Conservation (phyloP, 2,113 vertebrate species). For the Strix aluco region DNA sequence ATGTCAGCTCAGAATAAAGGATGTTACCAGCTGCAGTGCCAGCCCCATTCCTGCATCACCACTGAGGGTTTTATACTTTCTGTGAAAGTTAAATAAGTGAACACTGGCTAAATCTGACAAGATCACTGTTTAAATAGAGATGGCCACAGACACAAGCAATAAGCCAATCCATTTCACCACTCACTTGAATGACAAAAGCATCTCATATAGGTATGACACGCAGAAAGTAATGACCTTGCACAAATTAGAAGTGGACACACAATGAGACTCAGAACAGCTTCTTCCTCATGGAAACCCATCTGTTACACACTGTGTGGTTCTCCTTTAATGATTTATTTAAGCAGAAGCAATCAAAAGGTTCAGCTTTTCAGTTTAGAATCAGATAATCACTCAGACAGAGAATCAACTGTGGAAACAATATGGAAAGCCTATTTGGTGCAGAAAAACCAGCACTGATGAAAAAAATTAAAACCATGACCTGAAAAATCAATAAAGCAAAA, state of each 20-base stretch:
- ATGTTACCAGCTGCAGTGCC: neutral
- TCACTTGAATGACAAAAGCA: neutral
- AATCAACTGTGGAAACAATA: neutral
- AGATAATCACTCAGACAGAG: neutral
- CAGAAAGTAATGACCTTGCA: neutral
- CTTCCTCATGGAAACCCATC: neutral
- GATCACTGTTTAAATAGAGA: neutral
- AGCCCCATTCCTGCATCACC: neutral
- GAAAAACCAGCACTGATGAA: neutral
- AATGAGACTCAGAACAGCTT: neutral
- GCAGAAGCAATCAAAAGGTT: neutral
- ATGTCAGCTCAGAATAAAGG: neutral
- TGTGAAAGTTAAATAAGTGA: neutral
- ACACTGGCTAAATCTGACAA: neutral
- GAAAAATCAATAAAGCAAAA: neutral
- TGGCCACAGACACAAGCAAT: neutral
- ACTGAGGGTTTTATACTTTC: neutral
- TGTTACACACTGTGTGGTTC: neutral
- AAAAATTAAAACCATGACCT: neutral
- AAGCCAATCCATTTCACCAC: neutral
- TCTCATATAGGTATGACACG: neutral
- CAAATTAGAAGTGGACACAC: conserved; percentile 15
- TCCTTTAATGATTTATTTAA: conserved; percentile 41
- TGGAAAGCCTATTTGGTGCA: neutral
- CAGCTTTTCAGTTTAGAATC: neutral